phyloP scores from a whole-genome alignment of 1,140 invertebrate genomes.

The Cydia fagiglandana region DNA sequence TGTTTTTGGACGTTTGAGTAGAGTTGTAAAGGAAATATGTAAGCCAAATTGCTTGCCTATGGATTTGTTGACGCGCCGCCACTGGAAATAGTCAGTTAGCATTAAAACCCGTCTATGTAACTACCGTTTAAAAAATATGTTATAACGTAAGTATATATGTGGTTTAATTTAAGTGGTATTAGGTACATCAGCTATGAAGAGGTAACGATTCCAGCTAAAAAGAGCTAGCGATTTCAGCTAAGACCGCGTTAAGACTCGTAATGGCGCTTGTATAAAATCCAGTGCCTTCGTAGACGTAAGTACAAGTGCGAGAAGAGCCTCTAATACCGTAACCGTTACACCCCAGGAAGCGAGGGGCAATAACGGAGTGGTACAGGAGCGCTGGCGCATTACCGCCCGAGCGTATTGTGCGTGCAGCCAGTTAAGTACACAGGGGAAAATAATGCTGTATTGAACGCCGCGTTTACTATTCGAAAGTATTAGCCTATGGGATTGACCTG shows the following conservation, averaged over 20 bases:
- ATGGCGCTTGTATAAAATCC: constrained; percentile 4
- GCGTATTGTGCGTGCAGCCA: not conserved
- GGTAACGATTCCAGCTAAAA: not conserved
- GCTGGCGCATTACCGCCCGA: not conserved
- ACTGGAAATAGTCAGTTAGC: not conserved
- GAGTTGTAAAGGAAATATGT: no score
- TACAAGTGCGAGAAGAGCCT: not conserved
- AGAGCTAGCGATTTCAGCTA: not conserved
- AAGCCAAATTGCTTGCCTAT: no score
- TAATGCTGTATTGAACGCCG: not conserved
- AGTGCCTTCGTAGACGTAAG: not conserved
- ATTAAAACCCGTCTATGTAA: not conserved
- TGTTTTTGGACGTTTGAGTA: no score
- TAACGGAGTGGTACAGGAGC: not conserved
- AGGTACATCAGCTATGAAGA: not conserved
- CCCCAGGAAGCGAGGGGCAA: not conserved
- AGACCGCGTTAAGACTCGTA: not conserved
- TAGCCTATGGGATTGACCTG: no score
- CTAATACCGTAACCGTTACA: not conserved
- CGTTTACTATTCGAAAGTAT: no score
- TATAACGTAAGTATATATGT: not conserved
- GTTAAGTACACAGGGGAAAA: not conserved
- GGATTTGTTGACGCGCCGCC: no score
- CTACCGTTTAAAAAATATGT: not conserved
- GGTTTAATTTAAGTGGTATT: no score